These are phyloP conservation scores for Teleiodes luculella DNA, from an alignment of 2,888 invertebrate species.

Conservation along the genomic window DNA sequence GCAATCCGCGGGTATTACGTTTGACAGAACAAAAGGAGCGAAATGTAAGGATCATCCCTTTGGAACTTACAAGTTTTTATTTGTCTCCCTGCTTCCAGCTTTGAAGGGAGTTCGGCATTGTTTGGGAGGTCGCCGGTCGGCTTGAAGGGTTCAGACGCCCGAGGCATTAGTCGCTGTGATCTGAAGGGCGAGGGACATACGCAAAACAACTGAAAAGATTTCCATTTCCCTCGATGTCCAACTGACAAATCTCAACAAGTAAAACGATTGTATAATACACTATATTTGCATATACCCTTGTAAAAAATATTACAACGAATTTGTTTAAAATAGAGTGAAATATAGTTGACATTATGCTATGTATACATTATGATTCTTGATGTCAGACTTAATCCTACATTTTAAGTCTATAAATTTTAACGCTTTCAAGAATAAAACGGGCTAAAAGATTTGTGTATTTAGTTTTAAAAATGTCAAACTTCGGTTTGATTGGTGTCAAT, in stretches of 20 bases:
- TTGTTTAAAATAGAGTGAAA: no score
- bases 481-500: no score
- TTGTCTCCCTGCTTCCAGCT: conserved; percentile 57
- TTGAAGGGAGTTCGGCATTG: conserved; percentile 63
- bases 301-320: no score
- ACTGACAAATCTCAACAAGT: background rate
- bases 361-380: no score
- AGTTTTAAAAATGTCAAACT: no score
- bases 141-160: conserved; percentile 37
- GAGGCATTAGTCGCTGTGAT: conserved; percentile 30
- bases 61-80: conserved; percentile 61
- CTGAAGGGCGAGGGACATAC: conserved; percentile 25
- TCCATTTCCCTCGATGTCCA: conserved; percentile 2
- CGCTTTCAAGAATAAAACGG: no score
- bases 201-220: conserved; percentile 28
- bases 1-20: conserved; percentile 50
- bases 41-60: conserved; percentile 61
- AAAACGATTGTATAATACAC: background rate
- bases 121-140: conserved; percentile 36
- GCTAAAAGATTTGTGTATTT: no score
- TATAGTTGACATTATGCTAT: no score
- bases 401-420: no score
- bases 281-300: no score
- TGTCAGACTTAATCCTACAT: no score
- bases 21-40: conserved; percentile 48